Evolutionary conservation across 2,888 invertebrate genomes (phyloP), one percentile per base, ranked within the genome.

Genomic region (Syritta pipiens): DNA sequence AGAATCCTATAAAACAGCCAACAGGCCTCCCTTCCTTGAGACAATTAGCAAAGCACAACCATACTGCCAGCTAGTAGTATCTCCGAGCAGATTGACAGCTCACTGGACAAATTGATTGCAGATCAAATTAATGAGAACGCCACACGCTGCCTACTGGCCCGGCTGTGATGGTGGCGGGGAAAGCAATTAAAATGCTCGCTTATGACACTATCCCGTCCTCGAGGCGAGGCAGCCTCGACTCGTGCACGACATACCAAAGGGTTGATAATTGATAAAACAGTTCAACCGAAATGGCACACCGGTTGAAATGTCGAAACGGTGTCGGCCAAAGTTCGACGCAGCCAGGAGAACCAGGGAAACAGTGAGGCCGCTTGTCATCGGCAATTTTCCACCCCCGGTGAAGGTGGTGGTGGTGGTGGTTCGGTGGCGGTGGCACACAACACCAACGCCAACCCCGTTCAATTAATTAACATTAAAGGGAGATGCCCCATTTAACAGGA

Each of bases 181-280:
- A 77, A 71, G 59, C 71, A 77, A 77, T 77, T 77, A 77, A 77
- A 71, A 63, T 46, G 32, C 51, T 59, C 71, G 37, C 37, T 63
- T 59, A 63, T 59, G 37, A 51, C 49, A 68, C 62, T 55, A 42
- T 49, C 42, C 44, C 14, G 17, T n/a, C 57, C 28, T 12, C 42
- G 10, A 14, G 65, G 42, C 14, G 17, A 22, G n/a, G 20, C 28
- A 22, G 40, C 40, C 5, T 19, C 9, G 14, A 2, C 19, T 19
- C 10, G 1, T 4, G 17, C 5, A 26, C 12, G 6, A 0, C 19
- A 19, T 22, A 46, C 37, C 37, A 42, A 32, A 44, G 20, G 42
- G 22, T 40, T 53, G 65, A 55, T 60, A 72, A 77, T 71, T 71
- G 65, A 65, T 71, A 77, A 71, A 65, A 59, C 59, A 40, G 40